Evolutionary conservation across 2,797 vertebrate genomes (phyloP).

Genomic region (Eremophila alpestris): DNA sequence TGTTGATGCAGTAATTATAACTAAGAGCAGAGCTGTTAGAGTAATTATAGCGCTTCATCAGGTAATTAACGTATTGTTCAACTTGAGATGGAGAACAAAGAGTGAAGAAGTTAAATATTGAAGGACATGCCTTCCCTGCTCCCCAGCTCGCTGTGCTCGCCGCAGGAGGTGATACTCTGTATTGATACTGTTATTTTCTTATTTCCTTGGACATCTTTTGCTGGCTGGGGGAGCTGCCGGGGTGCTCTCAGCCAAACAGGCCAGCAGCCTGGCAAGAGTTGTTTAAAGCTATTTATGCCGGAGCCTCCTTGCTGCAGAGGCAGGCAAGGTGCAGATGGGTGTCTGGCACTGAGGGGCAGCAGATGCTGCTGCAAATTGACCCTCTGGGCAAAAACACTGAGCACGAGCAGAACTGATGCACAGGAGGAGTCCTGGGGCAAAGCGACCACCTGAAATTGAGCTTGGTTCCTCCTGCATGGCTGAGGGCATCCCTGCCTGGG

Average conservation of each 20-base stretch:
- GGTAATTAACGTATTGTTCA: constrained; percentile 92
- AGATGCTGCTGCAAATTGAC: background rate
- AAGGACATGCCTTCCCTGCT: constrained; percentile 81
- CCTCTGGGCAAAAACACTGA: background rate
- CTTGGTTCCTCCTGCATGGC: background rate
- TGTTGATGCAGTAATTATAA: constrained; percentile 84
- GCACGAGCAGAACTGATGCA: fast-evolving
- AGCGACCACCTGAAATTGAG: background rate
- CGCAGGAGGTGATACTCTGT: background rate
- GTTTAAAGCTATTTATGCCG: background rate
- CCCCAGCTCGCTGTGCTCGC: constrained; percentile 14
- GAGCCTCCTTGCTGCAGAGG: background rate
- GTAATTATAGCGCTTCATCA: constrained; percentile 93
- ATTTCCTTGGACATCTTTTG: constrained; percentile 19
- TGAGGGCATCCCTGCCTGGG: background rate
- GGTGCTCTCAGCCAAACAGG: background rate
- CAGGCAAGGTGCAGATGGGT: background rate
- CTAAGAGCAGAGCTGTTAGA: constrained; percentile 84
- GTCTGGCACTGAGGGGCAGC: background rate
- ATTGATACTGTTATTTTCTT: constrained; percentile 59
- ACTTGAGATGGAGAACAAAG: constrained; percentile 82
- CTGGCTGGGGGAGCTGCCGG: background rate
- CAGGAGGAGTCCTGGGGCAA: background rate
- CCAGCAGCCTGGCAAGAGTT: background rate
- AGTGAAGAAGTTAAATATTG: constrained; percentile 87